Evolutionary conservation across 2,113 vertebrate species (phyloP), one percentile per base, ranked within the genome.

Genomic region (Eleginops maclovinus): DNA sequence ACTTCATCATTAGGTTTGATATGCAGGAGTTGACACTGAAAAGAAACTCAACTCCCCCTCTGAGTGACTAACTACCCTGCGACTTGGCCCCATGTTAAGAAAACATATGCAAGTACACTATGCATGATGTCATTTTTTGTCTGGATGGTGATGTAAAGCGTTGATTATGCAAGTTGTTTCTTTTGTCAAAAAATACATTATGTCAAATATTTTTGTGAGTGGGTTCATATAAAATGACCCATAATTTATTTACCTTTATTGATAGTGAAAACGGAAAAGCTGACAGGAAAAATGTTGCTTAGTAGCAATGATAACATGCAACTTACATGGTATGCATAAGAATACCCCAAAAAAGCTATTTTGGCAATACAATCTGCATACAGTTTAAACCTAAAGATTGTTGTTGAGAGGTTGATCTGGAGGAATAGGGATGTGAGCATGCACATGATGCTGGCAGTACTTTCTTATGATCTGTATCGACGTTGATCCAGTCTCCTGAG

Each of bases 91-190:
- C 89, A 68, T 43, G 24, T 74, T 83, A 89, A 88, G 81, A 87
- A 89, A 90, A 92, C 86, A 88, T 26, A 80, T 72, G 72, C 81
- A 55, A 44, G 81, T 67, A 4, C 73, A 79, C 36, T 72, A 60
- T 51, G 71, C 63, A 90, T 92, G 90, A 93, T 87, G 87, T 94
- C 88, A 93, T 88, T 64, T 67, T 2, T 0, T 76, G 85, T 90
- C 87, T 91, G 83, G 81, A 81, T 51, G n/a, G 60, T 74, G 61
- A 88, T 9, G 31, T 8, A 36, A 84, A n/a, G 28, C 9, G 75
- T 68, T 54, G 65, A 83, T 85, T 86, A 76, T 75, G 69, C 54
- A 90, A 81, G 68, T 31, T 77, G 70, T 86, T 85, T 31, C 0
- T 50, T 43, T 72, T 90, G 87, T 87, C 71, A 71, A 16, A 15